phyloP scores from a whole-genome alignment of 2,888 invertebrate genomes.

The Athripsodes cinereus region DNA sequence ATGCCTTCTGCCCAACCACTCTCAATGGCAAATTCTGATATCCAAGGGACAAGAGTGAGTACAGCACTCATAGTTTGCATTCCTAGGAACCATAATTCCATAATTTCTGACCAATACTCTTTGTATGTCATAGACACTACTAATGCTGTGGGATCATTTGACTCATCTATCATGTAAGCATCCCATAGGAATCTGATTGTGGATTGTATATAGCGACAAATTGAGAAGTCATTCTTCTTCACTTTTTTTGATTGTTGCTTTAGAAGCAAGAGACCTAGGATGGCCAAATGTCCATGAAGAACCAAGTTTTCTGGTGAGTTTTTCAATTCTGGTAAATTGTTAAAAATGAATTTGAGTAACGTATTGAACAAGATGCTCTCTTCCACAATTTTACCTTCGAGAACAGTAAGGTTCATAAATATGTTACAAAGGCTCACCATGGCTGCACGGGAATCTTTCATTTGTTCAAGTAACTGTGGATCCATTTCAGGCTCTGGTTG shows the following conservation, averaged over 20 bases:
- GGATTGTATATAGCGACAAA: constrained; percentile 82
- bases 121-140: constrained; percentile 83
- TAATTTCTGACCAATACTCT: constrained; percentile 82
- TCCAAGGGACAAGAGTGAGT: constrained; percentile 77
- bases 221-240: constrained; percentile 83
- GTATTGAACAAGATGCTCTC: constrained; percentile 70
- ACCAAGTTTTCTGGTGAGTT: constrained; percentile 78
- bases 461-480: constrained; percentile 68
- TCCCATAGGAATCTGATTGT: constrained; percentile 91
- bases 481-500: constrained; percentile 72
- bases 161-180: constrained; percentile 84
- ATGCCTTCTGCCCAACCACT: constrained; percentile 93
- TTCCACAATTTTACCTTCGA: constrained; percentile 79
- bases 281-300: constrained; percentile 77
- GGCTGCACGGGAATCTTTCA: constrained; percentile 77
- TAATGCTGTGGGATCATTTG: constrained; percentile 73
- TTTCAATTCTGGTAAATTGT: constrained; percentile 77
- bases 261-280: constrained; percentile 73
- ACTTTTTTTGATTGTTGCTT: constrained; percentile 79
- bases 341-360: constrained; percentile 78
- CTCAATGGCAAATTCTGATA: constrained; percentile 84
- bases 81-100: constrained; percentile 88
- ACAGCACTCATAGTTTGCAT: constrained; percentile 89
- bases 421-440: constrained; percentile 87
- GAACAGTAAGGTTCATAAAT: constrained; percentile 85